Evolutionary conservation across 2,113 vertebrate species (phyloP).

Genomic region (Riparia riparia): DNA sequence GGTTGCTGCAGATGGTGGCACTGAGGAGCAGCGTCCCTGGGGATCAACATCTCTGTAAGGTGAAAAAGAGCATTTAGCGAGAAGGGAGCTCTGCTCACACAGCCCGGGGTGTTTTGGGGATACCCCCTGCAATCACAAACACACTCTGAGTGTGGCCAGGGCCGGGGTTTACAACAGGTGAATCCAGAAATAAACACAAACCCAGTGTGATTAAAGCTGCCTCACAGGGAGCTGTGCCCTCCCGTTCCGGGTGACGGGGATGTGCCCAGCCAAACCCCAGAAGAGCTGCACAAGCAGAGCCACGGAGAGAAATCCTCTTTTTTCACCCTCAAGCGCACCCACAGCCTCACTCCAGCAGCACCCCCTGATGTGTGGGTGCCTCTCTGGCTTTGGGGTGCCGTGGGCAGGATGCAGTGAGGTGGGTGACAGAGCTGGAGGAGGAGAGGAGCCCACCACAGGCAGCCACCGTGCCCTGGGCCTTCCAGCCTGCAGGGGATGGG

Average conservation of each 20-base stretch:
- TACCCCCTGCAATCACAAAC: not conserved
- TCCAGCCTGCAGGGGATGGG: not conserved
- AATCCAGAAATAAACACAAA: not conserved
- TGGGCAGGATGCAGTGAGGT: fast-evolving
- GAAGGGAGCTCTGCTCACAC: not conserved
- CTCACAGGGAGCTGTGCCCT: fast-evolving
- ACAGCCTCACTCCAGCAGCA: fast-evolving
- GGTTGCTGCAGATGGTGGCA: not conserved
- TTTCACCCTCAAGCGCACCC: fast-evolving
- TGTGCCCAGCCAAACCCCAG: not conserved
- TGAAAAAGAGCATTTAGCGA: not conserved
- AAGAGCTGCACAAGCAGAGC: not conserved
- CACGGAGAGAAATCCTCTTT: not conserved
- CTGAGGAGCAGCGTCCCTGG: not conserved
- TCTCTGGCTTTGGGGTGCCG: not conserved
- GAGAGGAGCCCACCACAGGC: not conserved
- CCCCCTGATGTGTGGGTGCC: fast-evolving
- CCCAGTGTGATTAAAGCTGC: not conserved
- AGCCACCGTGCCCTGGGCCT: not conserved
- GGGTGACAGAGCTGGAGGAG: not conserved
- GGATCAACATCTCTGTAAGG: not conserved
- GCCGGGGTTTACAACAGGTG: not conserved
- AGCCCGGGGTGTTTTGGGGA: fast-evolving
- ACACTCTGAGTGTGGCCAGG: too few species aligned
- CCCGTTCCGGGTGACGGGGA: fast-evolving